Base-by-base conservation (phyloP, 2,888 invertebrate genomes). In the Anorthoa munda region DNA sequence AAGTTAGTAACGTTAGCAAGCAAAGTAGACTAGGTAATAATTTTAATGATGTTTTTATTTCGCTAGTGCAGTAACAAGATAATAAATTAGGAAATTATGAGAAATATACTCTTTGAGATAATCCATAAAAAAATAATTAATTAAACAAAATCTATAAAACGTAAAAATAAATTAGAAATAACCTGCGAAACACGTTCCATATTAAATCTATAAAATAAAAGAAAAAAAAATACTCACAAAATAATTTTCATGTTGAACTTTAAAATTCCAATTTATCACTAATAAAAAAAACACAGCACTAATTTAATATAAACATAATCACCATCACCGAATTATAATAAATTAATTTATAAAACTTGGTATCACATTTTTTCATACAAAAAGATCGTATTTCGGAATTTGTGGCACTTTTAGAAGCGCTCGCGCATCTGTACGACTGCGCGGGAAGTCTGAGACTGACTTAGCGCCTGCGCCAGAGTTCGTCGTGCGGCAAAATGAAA, bases 211-310 rank as follows among this genome's bases (percentile, higher is more conserved):
- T 21, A n/a, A 23, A 45, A 59, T 31, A 60, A 55, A 46, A 18
- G 7, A 66, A 66, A 39, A 72, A 72, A 71, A 66, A 64, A 75
- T 81, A 90, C 90, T 89, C 60, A 90, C 90, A 89, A 71, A 73
- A 87, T 69, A 60, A 72, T 77, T 74, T 86, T 87, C 90, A 90
- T 90, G 75, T 73, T 90, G 86, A 72, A 71, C 55, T 66, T 70
- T 71, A 58, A 67, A 82, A 84, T 79, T 73, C 80, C 68, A 73
- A 76, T 66, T 48, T 31, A 72, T 72, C 66, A 80, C 61, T 63
- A 76, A 51, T 26, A 56, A 58, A 65, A 66, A 70, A 75, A 61
- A 31, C 73, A 53, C 78, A 83, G 26, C 76, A 86, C 81, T 82
- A 77, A 75, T 68, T 75, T 63, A 68, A 65, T 61, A 74, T n/a